These are phyloP conservation scores for Anguilla anguilla DNA, from an alignment of 2,797 vertebrate species.

Conservation along the genomic window DNA sequence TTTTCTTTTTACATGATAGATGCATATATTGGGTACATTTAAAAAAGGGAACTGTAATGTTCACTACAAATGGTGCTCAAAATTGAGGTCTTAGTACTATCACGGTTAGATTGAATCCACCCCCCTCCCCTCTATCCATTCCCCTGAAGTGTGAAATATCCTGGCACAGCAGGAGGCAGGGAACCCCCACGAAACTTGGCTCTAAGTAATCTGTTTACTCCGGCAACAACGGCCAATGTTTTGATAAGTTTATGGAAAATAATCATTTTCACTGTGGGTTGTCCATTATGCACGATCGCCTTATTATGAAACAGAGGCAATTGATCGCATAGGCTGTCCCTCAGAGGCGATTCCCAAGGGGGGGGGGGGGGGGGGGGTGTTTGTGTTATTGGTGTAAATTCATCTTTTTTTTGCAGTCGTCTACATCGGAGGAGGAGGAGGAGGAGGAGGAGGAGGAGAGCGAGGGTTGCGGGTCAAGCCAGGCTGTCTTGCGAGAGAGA, in stretches of 20 bases:
- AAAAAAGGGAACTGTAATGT: background rate
- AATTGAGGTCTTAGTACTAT: background rate
- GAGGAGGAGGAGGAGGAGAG: conserved; percentile 43
- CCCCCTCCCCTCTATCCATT: background rate
- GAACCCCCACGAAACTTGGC: background rate
- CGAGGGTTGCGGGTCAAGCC: background rate
- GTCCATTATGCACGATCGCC: conserved; percentile 37
- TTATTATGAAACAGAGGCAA: conserved; percentile 28
- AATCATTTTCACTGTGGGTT: conserved; percentile 56
- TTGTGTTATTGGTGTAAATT: conserved; percentile 55
- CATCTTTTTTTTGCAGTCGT: conserved; percentile 51
- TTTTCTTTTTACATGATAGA: background rate
- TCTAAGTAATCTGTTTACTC: conserved; percentile 13
- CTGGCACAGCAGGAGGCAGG: background rate
- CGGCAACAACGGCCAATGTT: conserved; percentile 7
- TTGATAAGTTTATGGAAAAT: conserved; percentile 50
- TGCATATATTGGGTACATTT: background rate
- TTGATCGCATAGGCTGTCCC: conserved; percentile 38
- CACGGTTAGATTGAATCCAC: background rate
- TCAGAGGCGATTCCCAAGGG: conserved; percentile 34
- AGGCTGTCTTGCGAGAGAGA: background rate
- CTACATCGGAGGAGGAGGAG: conserved; percentile 52
- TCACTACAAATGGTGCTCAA: background rate
- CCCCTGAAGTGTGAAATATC: background rate
- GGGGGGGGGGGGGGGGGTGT: background rate